These are phyloP conservation scores for Apantesis nais DNA, from an alignment of 2,888 invertebrate genomes.

Conservation along the genomic window DNA sequence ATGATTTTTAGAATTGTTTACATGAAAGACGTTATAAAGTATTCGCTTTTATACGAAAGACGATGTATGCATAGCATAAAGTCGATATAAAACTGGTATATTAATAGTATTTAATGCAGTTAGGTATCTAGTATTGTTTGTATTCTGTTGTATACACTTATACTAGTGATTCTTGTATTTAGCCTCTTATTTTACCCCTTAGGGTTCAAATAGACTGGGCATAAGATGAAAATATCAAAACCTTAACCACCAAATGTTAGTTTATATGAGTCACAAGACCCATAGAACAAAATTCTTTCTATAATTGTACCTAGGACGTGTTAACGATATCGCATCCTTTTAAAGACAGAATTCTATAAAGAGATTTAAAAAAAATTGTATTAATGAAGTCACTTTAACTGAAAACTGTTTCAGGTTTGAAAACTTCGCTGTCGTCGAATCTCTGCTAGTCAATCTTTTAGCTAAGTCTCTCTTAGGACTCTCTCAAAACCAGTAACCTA, in stretches of 20 bases:
- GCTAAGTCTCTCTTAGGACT: neutral
- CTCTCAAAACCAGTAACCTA: neutral
- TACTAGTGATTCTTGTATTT: neutral
- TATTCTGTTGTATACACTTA: neutral
- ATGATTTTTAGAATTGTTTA: conserved; percentile 51
- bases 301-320: no score
- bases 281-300: no score
- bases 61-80: neutral
- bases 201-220: no score
- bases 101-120: neutral
- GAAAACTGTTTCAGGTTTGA: neutral
- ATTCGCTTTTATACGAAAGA: conserved; percentile 13
- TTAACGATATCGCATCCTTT: no score
- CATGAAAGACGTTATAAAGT: conserved; percentile 23
- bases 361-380: no score
- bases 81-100: neutral
- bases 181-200: no score
- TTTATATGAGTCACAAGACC: no score
- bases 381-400: no score
- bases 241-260: no score
- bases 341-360: neutral
- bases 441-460: neutral
- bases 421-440: neutral
- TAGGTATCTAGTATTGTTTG: neutral
- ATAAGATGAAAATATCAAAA: no score